Conservation (phyloP, 2,113 vertebrate genomes). For the Tiliqua scincoides region DNA sequence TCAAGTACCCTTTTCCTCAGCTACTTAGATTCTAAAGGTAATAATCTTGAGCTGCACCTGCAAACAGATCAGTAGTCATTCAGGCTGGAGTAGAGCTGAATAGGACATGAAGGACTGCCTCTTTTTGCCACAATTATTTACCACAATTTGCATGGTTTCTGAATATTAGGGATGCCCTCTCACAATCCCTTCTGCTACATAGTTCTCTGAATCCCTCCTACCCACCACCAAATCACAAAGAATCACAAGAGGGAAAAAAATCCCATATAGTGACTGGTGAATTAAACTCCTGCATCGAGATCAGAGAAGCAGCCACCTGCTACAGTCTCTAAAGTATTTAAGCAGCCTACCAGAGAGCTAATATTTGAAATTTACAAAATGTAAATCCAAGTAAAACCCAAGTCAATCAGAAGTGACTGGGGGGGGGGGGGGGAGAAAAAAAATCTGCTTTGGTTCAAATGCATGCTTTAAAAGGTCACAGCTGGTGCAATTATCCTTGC, state of each 20-base stretch:
- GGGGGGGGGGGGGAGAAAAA: neutral
- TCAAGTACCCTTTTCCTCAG: too few relatives aligned
- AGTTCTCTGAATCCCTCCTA: neutral
- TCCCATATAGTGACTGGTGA: neutral
- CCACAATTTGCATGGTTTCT: too few relatives aligned
- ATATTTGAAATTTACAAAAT: slow-evolving; percentile 71
- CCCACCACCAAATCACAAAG: neutral
- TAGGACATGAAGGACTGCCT: too few relatives aligned
- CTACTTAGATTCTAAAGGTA: too few relatives aligned
- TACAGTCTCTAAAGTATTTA: neutral
- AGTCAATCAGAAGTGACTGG: slow-evolving; percentile 76
- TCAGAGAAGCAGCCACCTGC: neutral
- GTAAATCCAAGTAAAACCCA: slow-evolving; percentile 68
- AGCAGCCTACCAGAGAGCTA: slow-evolving; percentile 40
- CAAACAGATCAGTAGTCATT: too few relatives aligned
- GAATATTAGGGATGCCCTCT: too few relatives aligned
- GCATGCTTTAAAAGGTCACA: slow-evolving; percentile 76
- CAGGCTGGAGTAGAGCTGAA: too few relatives aligned
- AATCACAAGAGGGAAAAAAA: fast-evolving
- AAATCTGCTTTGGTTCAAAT: slow-evolving; percentile 69
- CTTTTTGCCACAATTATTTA: too few relatives aligned
- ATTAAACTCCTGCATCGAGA: slow-evolving; percentile 24
- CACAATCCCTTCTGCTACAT: neutral
- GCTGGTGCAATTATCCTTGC: slow-evolving; percentile 75
- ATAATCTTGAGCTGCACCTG: too few relatives aligned